A percentile compares a stretch with the other conserved stretches of the same genome.
Conservation (phyloP, 2,113 vertebrate species). For the Rhipidura dahli region DNA sequence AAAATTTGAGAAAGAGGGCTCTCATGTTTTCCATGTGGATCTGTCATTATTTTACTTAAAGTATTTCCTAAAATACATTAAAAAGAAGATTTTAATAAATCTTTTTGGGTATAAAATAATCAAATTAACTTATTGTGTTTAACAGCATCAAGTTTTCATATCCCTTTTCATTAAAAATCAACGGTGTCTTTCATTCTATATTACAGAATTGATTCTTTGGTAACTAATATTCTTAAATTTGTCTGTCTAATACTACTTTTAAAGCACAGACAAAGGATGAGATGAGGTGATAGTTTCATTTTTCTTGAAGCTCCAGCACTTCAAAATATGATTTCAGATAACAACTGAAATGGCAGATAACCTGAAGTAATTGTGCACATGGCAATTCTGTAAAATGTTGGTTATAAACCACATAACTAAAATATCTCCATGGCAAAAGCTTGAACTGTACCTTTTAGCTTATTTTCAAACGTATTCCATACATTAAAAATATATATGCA, state of each 20-base stretch:
- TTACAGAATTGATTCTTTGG: not conserved
- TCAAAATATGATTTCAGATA: not conserved
- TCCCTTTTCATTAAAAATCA: not conserved
- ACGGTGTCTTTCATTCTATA: not conserved
- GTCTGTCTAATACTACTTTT: not conserved
- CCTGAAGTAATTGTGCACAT: not conserved
- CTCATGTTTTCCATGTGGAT: not conserved
- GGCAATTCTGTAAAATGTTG: not conserved
- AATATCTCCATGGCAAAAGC: not conserved
- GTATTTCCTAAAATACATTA: not conserved
- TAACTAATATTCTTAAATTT: not conserved
- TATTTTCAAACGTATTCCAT: not conserved
- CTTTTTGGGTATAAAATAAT: not conserved
- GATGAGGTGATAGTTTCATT: not conserved
- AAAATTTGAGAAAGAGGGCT: not conserved
- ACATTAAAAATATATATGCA: not conserved
- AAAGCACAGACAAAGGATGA: not conserved
- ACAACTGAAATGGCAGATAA: not conserved
- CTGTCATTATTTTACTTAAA: not conserved
- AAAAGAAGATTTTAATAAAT: not conserved
- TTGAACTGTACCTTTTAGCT: not conserved
- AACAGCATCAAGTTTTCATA: not conserved
- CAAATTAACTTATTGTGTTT: not conserved
- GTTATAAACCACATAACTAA: not conserved
- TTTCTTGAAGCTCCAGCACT: not conserved